Percentiles rank a stretch among this genome's conserved stretches.
Conservation (phyloP, 2,888 invertebrate genomes). For the Apomyelois bistriatella region DNA sequence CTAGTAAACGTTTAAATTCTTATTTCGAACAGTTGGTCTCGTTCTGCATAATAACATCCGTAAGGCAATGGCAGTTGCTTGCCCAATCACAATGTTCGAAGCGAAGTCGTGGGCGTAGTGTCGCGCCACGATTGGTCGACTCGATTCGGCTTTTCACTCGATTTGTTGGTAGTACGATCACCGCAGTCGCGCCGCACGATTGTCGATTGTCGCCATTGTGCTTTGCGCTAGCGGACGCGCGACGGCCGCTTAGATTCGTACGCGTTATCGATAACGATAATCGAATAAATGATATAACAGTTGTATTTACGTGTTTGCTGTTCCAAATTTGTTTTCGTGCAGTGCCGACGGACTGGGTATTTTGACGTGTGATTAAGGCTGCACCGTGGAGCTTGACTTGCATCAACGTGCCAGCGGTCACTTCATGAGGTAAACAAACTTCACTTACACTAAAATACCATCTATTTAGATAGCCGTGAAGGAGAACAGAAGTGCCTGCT, state of each 20-base stretch:
- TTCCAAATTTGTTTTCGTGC: constrained; percentile 33
- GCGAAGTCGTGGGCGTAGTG: constrained; percentile 70
- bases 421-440: constrained; percentile 82
- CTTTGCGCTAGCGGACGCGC: constrained; percentile 60
- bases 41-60: constrained; percentile 78
- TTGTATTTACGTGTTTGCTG: constrained; percentile 13
- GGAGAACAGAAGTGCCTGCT: constrained; percentile 19
- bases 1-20: constrained; percentile 77
- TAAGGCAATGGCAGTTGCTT: constrained; percentile 77
- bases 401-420: constrained; percentile 88
- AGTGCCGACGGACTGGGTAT: constrained; percentile 49
- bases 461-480: constrained; percentile 10
- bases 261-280: constrained; percentile 54
- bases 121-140: constrained; percentile 57
- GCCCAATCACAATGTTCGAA: constrained; percentile 67
- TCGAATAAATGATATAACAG: constrained; percentile 21
- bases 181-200: constrained; percentile 74
- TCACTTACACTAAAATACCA: constrained; percentile 8
- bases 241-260: constrained; percentile 56
- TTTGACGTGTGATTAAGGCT: constrained; percentile 59
- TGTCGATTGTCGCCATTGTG: constrained; percentile 79
- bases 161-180: constrained; percentile 71
- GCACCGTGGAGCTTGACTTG: constrained; percentile 87
- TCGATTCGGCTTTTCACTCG: constrained; percentile 67
- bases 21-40: constrained; percentile 72